A percentile compares a stretch with the other conserved stretches of the same genome.
Conservation (phyloP, 2,113 vertebrate species). For the Irena cyanogastra region DNA sequence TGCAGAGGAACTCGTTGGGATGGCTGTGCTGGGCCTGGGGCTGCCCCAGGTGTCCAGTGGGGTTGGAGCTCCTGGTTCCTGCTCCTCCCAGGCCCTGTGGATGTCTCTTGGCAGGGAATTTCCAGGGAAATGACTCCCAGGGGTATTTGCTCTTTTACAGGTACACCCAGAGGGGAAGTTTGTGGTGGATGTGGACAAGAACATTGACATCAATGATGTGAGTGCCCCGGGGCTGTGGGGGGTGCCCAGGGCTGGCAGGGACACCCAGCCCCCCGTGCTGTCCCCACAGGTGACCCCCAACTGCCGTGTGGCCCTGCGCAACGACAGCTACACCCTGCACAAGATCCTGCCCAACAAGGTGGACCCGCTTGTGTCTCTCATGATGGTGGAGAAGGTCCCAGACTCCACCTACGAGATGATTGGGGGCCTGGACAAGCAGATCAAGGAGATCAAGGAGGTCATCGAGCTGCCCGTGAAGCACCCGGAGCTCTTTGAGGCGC, state of each 20-base stretch:
- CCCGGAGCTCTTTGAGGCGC: constrained; percentile 94
- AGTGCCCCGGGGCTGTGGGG: constrained; percentile 47
- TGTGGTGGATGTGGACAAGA: constrained; percentile 98
- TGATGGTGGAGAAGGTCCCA: constrained; percentile 99
- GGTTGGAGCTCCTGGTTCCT: background rate
- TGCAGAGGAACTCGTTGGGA: rapidly evolving
- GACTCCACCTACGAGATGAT: constrained; percentile 99
- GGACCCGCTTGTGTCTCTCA: constrained; percentile 95
- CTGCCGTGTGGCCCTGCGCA: constrained; percentile 92
- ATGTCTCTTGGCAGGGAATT: rapidly evolving
- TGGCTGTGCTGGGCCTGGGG: background rate
- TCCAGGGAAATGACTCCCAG: rapidly evolving
- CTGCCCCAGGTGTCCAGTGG: rapidly evolving
- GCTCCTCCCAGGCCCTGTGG: rapidly evolving
- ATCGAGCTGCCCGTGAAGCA: constrained; percentile 97
- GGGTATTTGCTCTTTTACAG: constrained; percentile 45
- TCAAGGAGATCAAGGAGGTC: constrained; percentile 98
- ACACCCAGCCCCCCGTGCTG: background rate
- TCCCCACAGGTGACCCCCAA: constrained; percentile 89
- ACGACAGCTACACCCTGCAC: constrained; percentile 97
- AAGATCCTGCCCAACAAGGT: constrained; percentile 99
- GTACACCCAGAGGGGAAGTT: constrained; percentile 98
- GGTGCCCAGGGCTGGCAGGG: background rate
- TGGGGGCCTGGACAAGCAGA: constrained; percentile 96
- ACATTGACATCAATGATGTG: constrained; percentile 98